Evolutionary conservation across 2,797 vertebrate genomes (phyloP).

Genomic region (Tachyglossus aculeatus): DNA sequence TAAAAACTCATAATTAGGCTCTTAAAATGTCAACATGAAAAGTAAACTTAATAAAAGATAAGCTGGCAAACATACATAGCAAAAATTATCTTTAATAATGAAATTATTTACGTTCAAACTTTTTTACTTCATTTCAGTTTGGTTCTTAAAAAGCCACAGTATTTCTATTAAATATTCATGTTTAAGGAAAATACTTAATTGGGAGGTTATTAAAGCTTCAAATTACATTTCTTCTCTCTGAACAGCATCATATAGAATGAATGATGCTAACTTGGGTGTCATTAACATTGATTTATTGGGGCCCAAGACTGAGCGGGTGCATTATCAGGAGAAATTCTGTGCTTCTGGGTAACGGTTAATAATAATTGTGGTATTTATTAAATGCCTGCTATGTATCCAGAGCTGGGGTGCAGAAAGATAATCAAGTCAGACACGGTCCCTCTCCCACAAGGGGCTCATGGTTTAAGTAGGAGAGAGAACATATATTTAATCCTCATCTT

Average conservation of each 20-base stretch:
- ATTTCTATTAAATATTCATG: constrained; percentile 65
- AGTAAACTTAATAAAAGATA: constrained; percentile 66
- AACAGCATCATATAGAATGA: background rate
- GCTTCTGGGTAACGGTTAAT: background rate
- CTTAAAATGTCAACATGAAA: constrained; percentile 65
- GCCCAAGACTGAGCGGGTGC: background rate
- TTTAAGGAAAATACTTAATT: constrained; percentile 59
- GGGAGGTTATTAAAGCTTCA: constrained; percentile 65
- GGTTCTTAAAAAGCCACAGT: constrained; percentile 53
- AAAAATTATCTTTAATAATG: constrained; percentile 61
- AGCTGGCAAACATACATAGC: constrained; percentile 45
- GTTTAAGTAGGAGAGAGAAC: no score
- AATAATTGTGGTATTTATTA: constrained; percentile 13
- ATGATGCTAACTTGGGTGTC: constrained; percentile 29
- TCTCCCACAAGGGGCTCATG: no score
- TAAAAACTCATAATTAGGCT: constrained; percentile 43
- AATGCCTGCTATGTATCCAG: background rate
- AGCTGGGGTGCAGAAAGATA: background rate
- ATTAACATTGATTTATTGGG: constrained; percentile 26
- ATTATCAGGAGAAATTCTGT: background rate
- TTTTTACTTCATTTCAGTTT: constrained; percentile 58
- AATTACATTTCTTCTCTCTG: constrained; percentile 64
- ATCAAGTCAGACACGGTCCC: no score
- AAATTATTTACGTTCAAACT: constrained; percentile 62
- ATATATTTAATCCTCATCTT: no score